These are phyloP conservation scores for Loriculus beryllinus DNA, from an alignment of 2,797 vertebrate species.

Conservation along the genomic window DNA sequence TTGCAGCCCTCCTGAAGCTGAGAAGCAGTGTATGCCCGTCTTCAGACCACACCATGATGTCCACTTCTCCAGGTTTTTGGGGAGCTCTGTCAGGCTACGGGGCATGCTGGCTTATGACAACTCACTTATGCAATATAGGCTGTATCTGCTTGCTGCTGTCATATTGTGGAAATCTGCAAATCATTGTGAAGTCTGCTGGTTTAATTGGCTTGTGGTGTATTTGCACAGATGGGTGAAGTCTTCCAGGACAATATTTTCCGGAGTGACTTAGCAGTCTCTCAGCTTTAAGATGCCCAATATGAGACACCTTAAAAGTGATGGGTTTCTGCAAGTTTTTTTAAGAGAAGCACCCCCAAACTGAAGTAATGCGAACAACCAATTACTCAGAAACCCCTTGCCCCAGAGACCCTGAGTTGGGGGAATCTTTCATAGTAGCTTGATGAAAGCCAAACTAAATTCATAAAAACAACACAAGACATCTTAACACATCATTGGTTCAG, in stretches of 20 bases:
- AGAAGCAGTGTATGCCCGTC: accelerated
- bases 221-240: slow-evolving; percentile 40
- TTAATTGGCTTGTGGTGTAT: slow-evolving; percentile 52
- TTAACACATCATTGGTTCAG: neutral
- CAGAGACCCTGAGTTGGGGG: neutral
- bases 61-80: neutral
- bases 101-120: neutral
- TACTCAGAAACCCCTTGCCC: neutral
- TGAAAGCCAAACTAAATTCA: neutral
- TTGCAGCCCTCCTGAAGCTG: neutral
- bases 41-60: neutral
- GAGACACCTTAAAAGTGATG: neutral
- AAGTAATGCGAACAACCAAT: neutral
- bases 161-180: slow-evolving; percentile 47
- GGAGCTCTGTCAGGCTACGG: neutral
- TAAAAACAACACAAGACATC: neutral
- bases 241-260: slow-evolving; percentile 39
- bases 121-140: neutral
- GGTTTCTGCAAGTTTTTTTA: neutral
- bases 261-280: neutral
- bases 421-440: neutral
- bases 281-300: neutral
- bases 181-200: slow-evolving; percentile 32
- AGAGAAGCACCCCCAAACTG: neutral
- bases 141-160: neutral